Evolutionary conservation across 2,113 vertebrate species (phyloP).

Genomic region (Hiodon alosoides): DNA sequence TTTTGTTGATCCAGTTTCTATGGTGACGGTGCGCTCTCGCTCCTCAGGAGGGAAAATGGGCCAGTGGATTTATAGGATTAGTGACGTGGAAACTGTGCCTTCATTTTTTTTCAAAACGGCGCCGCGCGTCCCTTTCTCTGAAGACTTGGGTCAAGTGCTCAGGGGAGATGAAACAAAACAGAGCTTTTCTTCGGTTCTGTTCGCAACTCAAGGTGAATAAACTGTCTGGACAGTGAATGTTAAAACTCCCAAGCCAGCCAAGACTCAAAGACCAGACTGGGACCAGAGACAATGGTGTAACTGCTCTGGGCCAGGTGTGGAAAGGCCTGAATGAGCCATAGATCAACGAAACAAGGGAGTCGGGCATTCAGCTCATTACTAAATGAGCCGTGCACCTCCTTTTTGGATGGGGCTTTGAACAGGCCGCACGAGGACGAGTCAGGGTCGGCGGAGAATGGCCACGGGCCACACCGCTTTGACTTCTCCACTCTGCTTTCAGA

Average conservation of each 20-base stretch:
- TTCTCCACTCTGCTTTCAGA: neutral
- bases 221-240: neutral
- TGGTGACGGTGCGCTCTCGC: conserved; percentile 44
- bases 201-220: conserved; percentile 8
- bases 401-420: conserved; percentile 6
- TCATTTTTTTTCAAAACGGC: neutral
- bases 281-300: neutral
- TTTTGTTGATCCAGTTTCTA: conserved; percentile 49
- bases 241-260: neutral
- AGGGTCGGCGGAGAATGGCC: neutral
- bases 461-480: neutral
- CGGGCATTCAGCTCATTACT: neutral
- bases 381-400: neutral
- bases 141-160: conserved; percentile 8
- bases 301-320: no score
- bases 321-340: no score
- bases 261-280: neutral
- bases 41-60: conserved; percentile 29
- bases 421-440: neutral
- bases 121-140: neutral
- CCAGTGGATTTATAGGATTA: conserved; percentile 38
- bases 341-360: neutral
- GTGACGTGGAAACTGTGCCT: conserved; percentile 14
- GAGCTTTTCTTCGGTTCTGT: conserved; percentile 2
- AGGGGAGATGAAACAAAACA: neutral